Base-by-base conservation (phyloP, 2,797 vertebrate genomes). In the Trachops cirrhosus region DNA sequence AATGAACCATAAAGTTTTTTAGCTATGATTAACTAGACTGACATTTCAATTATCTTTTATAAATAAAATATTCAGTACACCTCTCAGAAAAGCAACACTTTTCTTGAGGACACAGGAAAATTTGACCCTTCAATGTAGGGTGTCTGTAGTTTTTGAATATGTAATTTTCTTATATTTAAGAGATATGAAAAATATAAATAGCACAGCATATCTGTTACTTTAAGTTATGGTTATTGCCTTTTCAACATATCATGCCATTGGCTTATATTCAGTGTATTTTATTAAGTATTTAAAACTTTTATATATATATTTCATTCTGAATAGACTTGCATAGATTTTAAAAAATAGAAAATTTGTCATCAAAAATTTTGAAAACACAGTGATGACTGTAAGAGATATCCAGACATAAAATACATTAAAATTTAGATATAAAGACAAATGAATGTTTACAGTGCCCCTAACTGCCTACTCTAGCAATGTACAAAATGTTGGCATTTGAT, bases 401-500 rank as follows among this genome's bases (percentile, higher is more conserved):
- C 2, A 93, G 16, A 75, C 4, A 79, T 64, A 82, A 97, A 96
- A 70, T 29, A 95, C 3, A 24, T 94, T 82, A 57, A 92, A 93
- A 94, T 94, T 74, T 7, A 14, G n/a, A 82, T 86, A 77, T 54
- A 39, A 80, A 94, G 75, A n/a, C 24, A 2, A 46, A 94, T 95
- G 41, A 32, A 86, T 46, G 37, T 41, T 83, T 88, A 95, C 5
- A 87, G 29, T 46, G 1, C 59, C 32, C 90, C 24, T 96, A 79
- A 32, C 41, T 95, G 86, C 32, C 52, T 94, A 77, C 26, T 71
- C 39, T 9, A 32, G 48, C n/a, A 82, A 95, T 21, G 6, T 94
- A 62, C 64, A 94, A 59, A 54, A 32, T 59, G 73, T 79, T 71
- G 3, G 9, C 73, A 93, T 95, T 92, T 97, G 67, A 97, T 97